Evolutionary conservation across 2,113 vertebrate genomes (phyloP), one percentile per base, ranked within the genome.

Genomic region (Pteropus alecto): DNA sequence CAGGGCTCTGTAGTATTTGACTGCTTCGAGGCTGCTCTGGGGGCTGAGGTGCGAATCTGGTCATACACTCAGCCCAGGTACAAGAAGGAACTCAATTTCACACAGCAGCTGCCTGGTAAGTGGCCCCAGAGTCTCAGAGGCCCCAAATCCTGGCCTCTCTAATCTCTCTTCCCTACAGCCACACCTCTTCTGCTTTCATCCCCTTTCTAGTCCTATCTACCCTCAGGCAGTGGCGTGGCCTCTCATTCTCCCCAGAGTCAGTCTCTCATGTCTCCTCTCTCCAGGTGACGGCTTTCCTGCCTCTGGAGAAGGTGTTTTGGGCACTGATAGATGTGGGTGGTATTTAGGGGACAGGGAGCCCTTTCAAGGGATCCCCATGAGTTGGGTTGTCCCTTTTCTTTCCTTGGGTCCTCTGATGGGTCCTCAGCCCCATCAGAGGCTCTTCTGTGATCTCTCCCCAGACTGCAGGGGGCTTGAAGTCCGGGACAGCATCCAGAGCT

Each of bases 1-100:
- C 90, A 99, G 99, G 98, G 98, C 4, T 98, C 97, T 35, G 81
- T 99, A 46, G 97, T 97, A 8, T 99, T 98, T 94, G 98, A 97
- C 60, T 99, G 98, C 95, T 98, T 99, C 0, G 96, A 98, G 91
- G 98, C 98, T 0, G 94, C 96, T 0, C 71, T 98, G 86, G 97
- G 98, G 16, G 98, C 97, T 0, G 95, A 99, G n/a, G 92, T 99
- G n/a, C 97, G 16, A 1, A 67, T 99, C 96, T 97, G 73, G 0
- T 98, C 98, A 0, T 98, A 98, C 71, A 98, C 79, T 0, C 85
- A 84, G 38, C 97, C 97, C 1, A 77, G 3, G 0, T 96, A 98
- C 81, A 91, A 7, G 30, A 82, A 21, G 33, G 94, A 91, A 56
- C 97, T 99, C 61, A 98, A 91, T 51, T 70, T 94, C 81, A 93